phyloP scores from a whole-genome alignment of 2,113 vertebrate genomes.

The Upupa epops region DNA sequence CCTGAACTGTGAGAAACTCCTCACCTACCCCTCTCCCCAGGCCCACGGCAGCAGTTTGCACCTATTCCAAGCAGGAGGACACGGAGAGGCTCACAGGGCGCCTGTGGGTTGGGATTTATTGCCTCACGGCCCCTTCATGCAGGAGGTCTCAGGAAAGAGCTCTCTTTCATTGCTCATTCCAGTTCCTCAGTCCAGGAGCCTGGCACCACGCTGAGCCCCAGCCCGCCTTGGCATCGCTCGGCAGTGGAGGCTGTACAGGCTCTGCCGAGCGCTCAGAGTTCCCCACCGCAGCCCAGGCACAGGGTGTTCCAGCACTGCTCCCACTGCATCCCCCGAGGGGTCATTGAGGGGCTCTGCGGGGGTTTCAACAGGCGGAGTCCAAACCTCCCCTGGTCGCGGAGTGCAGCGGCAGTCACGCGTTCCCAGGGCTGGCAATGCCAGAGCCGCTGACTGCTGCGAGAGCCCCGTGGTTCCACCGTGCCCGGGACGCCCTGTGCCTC shows the following conservation, averaged over 20 bases:
- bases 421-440: not conserved
- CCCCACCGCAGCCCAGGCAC: not conserved
- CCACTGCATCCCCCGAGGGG: not conserved
- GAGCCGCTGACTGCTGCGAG: not conserved
- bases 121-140: not conserved
- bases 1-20: not conserved
- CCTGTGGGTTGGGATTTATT: not conserved
- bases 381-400: not conserved
- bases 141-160: not conserved
- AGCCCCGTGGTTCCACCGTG: not conserved
- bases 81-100: not conserved
- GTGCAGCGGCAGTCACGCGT: not conserved
- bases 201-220: not conserved
- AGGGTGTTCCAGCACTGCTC: not conserved
- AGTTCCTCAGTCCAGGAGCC: not conserved
- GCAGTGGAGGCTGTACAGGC: not conserved
- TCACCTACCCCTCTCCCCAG: not conserved
- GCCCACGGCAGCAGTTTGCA: not conserved
- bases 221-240: not conserved
- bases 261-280: slow-evolving; percentile 2
- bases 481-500: not conserved
- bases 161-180: not conserved
- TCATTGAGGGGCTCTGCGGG: not conserved
- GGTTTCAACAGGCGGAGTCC: not conserved
- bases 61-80: not conserved